Base-by-base conservation (phyloP, 53 echinoderm and acorn worm genomes). In the Temnopleurus reevesii region DNA sequence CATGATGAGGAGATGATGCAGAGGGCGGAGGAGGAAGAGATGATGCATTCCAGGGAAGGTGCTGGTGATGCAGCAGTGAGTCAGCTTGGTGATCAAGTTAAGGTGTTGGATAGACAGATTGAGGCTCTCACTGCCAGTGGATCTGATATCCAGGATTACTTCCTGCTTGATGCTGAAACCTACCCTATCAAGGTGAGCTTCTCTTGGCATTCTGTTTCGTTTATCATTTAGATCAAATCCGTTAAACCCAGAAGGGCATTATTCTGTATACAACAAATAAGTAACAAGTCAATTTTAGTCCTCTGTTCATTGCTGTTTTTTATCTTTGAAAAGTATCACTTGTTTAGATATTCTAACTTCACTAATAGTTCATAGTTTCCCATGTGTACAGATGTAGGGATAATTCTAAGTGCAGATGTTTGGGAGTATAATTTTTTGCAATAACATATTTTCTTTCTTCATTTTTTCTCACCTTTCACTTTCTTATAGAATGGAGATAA, bases 131-230 rank as follows among this genome's bases (percentile, higher is more conserved):
- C 71, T 49, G 71, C 88, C 5, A 33, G 33, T 31, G 71, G 34
- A 15, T 49, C 66, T 87, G 55, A 51, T 36, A 65, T 87, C 71
- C 66, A 87, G 30, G 66, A 87, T 18, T 87, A 27, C 88, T 87
- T 87, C 71, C 28, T 47, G 12, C 34, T 87, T 18, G 88, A 87
- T 66, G 29, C 55, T 10, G 51, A 18, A 21, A 53, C 66, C 19
- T 87, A 87, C 35, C 88, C 71, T 8, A 10, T 87, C 4, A 87
- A 87, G 71, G 88, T 87, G 21, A 51, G 88, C 31, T 55, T 9
- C 33, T 63, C 1, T n/a, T n/a, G n/a, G n/a, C n/a, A n/a, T n/a
- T n/a, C n/a, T n/a, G n/a, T n/a, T n/a, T n/a, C n/a, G n/a, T n/a
- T n/a, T n/a, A n/a, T n/a, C n/a, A n/a, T n/a, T n/a, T n/a, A n/a